Evolutionary conservation across 2,888 invertebrate genomes (phyloP).

Genomic region (Phaedon cochleariae): DNA sequence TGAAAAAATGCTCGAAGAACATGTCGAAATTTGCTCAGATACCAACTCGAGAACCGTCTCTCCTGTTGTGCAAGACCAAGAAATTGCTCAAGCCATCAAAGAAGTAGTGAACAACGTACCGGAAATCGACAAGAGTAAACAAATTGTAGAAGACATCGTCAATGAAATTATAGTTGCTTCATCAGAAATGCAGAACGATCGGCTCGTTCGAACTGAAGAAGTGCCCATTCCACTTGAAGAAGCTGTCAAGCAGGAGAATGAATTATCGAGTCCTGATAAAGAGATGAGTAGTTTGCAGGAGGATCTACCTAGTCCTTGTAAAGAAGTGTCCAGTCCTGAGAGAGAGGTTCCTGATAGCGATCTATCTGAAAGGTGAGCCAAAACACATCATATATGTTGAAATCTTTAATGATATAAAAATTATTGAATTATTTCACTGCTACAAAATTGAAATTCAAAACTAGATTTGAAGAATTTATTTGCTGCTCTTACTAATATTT

Average conservation of each 20-base stretch:
- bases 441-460: too few relatives aligned
- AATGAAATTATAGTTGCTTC: slow-evolving; percentile 9
- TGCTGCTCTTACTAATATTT: too few relatives aligned
- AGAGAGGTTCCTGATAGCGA: slow-evolving; percentile 73
- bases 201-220: background rate
- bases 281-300: slow-evolving; percentile 7
- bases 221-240: background rate
- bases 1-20: slow-evolving; percentile 63
- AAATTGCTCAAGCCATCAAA: slow-evolving; percentile 65
- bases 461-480: too few relatives aligned
- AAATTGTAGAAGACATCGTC: slow-evolving; percentile 14
- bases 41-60: slow-evolving; percentile 47
- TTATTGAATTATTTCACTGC: too few relatives aligned
- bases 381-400: too few relatives aligned
- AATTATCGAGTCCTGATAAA: slow-evolving; percentile 42
- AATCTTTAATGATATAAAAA: too few relatives aligned
- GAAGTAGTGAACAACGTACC: slow-evolving; percentile 62
- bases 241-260: background rate
- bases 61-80: slow-evolving; percentile 65
- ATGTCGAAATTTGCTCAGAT: slow-evolving; percentile 41
- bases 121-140: slow-evolving; percentile 31
- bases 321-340: slow-evolving; percentile 61
- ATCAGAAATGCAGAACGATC: background rate
- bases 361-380: slow-evolving; percentile 67
- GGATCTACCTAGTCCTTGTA: slow-evolving; percentile 24